Percentiles rank a stretch among this genome's conserved stretches.
These are phyloP conservation scores for Ameiurus melas DNA, from an alignment of 2,113 vertebrate genomes.

Conservation along the genomic window DNA sequence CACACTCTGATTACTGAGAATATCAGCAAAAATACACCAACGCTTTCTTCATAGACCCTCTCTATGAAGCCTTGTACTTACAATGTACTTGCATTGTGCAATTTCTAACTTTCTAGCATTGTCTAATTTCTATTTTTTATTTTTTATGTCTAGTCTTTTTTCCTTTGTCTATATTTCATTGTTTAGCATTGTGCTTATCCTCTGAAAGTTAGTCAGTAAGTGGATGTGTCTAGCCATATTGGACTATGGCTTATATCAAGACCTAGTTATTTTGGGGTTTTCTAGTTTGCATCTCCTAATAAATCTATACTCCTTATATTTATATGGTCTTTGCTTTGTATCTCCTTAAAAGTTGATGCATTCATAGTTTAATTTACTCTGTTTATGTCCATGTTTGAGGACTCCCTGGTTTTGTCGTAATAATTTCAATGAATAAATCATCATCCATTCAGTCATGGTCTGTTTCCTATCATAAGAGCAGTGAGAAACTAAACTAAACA, in stretches of 20 bases:
- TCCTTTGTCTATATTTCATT: neutral
- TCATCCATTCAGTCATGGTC: neutral
- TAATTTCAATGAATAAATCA: conserved; percentile 9
- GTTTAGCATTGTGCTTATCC: neutral
- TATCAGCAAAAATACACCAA: neutral
- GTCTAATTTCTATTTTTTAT: neutral
- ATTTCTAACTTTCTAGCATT: neutral
- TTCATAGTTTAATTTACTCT: neutral
- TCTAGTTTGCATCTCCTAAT: neutral
- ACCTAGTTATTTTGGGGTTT: neutral
- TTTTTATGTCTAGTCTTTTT: neutral
- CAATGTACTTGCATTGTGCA: neutral
- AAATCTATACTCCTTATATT: neutral
- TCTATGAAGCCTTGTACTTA: neutral
- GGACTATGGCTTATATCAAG: too few species aligned
- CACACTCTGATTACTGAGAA: neutral
- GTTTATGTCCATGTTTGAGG: neutral
- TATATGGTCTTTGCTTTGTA: neutral
- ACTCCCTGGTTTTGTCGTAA: neutral
- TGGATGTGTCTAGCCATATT: neutral
- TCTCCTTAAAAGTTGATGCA: neutral
- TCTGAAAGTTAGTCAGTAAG: neutral
- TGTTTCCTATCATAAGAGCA: neutral
- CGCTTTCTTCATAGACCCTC: neutral
- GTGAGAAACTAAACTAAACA: neutral